Conservation (phyloP, 2,113 vertebrate genomes). For the Tricholaema leucomelas region DNA sequence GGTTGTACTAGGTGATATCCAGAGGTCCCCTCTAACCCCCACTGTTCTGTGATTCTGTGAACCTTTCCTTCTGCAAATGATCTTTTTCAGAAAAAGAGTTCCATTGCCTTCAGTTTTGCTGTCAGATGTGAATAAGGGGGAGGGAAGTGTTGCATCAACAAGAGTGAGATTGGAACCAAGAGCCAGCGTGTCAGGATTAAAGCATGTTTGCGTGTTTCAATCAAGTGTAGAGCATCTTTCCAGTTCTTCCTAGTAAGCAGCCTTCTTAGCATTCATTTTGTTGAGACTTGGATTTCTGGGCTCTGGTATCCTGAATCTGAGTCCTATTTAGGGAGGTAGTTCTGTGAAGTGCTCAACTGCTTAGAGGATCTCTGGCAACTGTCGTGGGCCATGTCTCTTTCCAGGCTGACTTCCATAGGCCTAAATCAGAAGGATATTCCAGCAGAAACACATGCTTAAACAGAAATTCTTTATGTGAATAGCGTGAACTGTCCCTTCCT, state of each 20-base stretch:
- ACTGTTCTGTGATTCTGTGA: background rate
- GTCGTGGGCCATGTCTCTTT: background rate
- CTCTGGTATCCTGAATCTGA: background rate
- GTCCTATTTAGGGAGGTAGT: background rate
- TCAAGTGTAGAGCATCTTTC: background rate
- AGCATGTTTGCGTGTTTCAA: background rate
- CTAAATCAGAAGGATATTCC: background rate
- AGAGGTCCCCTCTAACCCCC: too few relatives aligned
- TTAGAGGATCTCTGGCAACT: background rate
- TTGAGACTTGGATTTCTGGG: background rate
- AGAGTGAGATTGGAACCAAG: background rate
- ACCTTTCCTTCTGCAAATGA: background rate
- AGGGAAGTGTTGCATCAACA: background rate
- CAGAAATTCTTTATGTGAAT: background rate
- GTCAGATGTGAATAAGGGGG: background rate
- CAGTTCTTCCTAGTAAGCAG: background rate
- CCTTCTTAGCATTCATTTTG: background rate
- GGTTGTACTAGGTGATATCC: too few relatives aligned
- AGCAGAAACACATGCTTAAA: background rate
- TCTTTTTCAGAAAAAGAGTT: background rate
- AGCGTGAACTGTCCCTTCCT: accelerated
- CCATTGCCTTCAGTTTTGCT: background rate
- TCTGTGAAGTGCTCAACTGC: background rate
- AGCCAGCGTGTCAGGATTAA: background rate
- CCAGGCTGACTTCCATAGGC: background rate